These are phyloP conservation scores for Paramuricea clavata DNA, from an alignment of 92 coral and sea anemone genomes.

Conservation along the genomic window DNA sequence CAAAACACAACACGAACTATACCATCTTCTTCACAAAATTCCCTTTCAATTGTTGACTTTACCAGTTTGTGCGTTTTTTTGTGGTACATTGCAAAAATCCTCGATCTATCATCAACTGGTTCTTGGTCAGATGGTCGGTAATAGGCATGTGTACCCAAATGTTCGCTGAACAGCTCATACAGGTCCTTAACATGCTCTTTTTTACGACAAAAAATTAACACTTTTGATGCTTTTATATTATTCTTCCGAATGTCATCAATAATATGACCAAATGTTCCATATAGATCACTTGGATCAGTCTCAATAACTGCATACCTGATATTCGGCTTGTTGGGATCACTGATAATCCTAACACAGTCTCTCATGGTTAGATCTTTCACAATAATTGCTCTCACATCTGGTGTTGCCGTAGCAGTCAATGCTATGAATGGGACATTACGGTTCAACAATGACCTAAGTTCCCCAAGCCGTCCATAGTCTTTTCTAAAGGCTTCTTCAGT, in stretches of 20 bases:
- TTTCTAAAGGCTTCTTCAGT: conserved; percentile 48
- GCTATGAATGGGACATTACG: conserved; percentile 42
- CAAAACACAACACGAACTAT: conserved; percentile 60
- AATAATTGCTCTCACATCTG: neutral
- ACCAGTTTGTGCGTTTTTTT: conserved; percentile 58
- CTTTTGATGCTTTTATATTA: conserved; percentile 44
- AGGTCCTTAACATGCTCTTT: conserved; percentile 58
- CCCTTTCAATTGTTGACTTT: conserved; percentile 47
- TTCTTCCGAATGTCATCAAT: conserved; percentile 42
- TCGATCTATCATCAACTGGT: conserved; percentile 52
- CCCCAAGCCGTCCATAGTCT: conserved; percentile 41
- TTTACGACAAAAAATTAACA: conserved; percentile 52
- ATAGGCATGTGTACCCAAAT: conserved; percentile 35
- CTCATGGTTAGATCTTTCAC: conserved; percentile 18
- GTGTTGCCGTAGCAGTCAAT: conserved; percentile 62
- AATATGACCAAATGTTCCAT: conserved; percentile 19
- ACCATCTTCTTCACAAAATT: conserved; percentile 53
- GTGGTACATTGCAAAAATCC: conserved; percentile 64
- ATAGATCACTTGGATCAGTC: conserved; percentile 1
- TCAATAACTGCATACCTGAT: conserved; percentile 15
- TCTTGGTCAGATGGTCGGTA: conserved; percentile 24
- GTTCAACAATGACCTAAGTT: conserved; percentile 23
- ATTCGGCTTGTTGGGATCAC: conserved; percentile 39
- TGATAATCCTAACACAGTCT: conserved; percentile 22
- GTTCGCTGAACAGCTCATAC: conserved; percentile 43